A percentile compares a stretch with the other conserved stretches of the same genome.
Evolutionary conservation across 2,797 vertebrate species (phyloP).

Genomic region (Acestrorhynchus altus): DNA sequence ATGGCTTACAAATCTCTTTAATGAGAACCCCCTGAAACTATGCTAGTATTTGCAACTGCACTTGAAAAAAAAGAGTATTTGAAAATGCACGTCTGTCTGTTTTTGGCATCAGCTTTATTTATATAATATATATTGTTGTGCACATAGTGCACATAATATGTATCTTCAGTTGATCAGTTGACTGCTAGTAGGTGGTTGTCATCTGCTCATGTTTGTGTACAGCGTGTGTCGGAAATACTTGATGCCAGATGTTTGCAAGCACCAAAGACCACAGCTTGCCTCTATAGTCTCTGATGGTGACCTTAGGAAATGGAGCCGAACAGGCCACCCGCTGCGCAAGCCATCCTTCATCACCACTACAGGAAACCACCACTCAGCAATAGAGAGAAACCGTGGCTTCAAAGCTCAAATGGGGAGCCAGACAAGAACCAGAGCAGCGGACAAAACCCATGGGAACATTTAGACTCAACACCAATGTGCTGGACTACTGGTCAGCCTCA

Average conservation of each 20-base stretch:
- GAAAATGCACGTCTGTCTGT: too few relatives aligned
- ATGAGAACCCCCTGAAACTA: neutral
- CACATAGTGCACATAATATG: too few relatives aligned
- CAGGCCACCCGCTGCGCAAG: conserved; percentile 15
- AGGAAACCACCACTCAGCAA: conserved; percentile 46
- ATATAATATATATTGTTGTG: neutral
- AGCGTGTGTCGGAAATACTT: conserved; percentile 9
- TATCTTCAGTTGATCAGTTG: too few relatives aligned
- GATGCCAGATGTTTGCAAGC: neutral
- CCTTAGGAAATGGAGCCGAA: conserved; percentile 34
- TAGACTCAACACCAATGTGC: neutral
- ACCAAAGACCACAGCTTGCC: conserved; percentile 8
- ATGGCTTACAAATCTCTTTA: neutral
- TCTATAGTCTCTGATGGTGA: conserved; percentile 6
- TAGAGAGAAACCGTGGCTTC: conserved; percentile 36
- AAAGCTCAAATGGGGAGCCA: conserved; percentile 32
- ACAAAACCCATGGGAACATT: conserved; percentile 8
- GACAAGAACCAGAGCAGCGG: neutral
- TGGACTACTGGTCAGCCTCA: conserved; percentile 12
- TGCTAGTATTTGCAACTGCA: neutral
- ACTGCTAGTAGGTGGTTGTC: neutral
- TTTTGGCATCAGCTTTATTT: neutral
- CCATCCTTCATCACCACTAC: conserved; percentile 27
- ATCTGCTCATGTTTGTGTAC: neutral
- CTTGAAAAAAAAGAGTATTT: neutral